Conservation (phyloP, 2,113 vertebrate genomes). For the Carassius gibelio region DNA sequence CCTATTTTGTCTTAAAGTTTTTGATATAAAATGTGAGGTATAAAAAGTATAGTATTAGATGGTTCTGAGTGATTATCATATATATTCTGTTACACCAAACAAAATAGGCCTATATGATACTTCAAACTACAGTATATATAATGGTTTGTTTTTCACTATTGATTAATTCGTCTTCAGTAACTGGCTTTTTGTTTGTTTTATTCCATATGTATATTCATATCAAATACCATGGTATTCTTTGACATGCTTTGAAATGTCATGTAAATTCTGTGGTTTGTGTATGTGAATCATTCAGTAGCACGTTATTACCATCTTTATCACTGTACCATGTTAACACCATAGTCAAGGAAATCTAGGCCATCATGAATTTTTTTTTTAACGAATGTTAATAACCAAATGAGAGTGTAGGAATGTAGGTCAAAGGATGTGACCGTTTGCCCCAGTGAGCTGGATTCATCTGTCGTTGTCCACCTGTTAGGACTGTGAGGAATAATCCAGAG, state of each 20-base stretch:
- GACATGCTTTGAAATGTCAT: too few relatives aligned
- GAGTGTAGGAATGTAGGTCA: slow-evolving; percentile 11
- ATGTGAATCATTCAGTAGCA: neutral
- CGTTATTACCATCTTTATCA: neutral
- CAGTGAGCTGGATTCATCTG: slow-evolving; percentile 33
- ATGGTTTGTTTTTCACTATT: neutral
- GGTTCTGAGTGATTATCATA: neutral
- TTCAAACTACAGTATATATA: neutral
- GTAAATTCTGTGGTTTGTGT: neutral
- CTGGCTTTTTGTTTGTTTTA: too few relatives aligned
- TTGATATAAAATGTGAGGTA: neutral
- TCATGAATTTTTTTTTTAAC: neutral
- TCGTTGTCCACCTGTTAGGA: slow-evolving; percentile 33
- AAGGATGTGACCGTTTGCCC: slow-evolving; percentile 4
- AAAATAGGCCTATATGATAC: neutral
- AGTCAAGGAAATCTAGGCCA: slow-evolving; percentile 17
- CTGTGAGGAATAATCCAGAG: slow-evolving; percentile 44
- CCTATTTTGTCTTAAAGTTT: neutral
- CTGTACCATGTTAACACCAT: neutral
- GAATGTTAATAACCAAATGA: slow-evolving; percentile 39
- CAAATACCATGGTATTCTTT: neutral
- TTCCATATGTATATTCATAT: neutral
- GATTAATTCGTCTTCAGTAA: too few relatives aligned
- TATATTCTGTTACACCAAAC: too few relatives aligned
- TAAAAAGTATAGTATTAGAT: neutral